A percentile compares a stretch with the other conserved stretches of the same genome.
These are phyloP conservation scores for Caenorhabditis latens DNA, from an alignment of 1,140 invertebrate species.

Conservation along the genomic window DNA sequence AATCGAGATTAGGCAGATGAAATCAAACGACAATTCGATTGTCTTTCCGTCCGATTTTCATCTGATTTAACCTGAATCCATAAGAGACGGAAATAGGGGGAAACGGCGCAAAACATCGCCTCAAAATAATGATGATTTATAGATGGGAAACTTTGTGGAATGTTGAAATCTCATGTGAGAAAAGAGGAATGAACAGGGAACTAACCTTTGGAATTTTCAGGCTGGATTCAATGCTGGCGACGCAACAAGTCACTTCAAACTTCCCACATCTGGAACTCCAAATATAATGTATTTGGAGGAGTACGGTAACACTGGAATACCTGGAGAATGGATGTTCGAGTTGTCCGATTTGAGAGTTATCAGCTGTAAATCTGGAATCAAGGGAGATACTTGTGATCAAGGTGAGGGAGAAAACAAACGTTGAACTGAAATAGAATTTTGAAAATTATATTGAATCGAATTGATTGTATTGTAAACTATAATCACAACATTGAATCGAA, in stretches of 20 bases:
- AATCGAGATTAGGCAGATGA: constrained; percentile 41
- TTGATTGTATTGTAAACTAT: too few relatives aligned
- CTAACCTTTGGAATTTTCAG: constrained; percentile 54
- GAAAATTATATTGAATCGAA: too few relatives aligned
- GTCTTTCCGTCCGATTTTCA: constrained; percentile 22
- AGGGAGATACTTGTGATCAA: constrained; percentile 78
- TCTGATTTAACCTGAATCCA: constrained; percentile 25
- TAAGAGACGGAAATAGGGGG: background rate
- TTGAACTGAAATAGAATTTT: background rate
- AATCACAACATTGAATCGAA: background rate
- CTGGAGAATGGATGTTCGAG: constrained; percentile 77
- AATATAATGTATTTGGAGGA: constrained; percentile 78
- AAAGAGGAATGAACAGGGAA: background rate
- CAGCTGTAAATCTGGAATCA: constrained; percentile 75
- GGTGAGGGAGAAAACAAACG: constrained; percentile 59
- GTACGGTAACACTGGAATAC: constrained; percentile 73
- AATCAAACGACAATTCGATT: constrained; percentile 7
- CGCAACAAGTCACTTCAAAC: constrained; percentile 68
- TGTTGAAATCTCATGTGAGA: background rate
- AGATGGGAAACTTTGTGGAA: background rate
- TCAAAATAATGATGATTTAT: constrained; percentile 39
- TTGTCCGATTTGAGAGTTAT: constrained; percentile 68
- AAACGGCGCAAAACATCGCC: constrained; percentile 3
- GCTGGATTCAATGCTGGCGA: constrained; percentile 76
- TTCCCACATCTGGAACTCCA: constrained; percentile 76